Percentiles rank a stretch among this genome's conserved stretches.
These are phyloP conservation scores for Monochamus alternatus DNA, from an alignment of 2,888 invertebrate species.

Conservation along the genomic window DNA sequence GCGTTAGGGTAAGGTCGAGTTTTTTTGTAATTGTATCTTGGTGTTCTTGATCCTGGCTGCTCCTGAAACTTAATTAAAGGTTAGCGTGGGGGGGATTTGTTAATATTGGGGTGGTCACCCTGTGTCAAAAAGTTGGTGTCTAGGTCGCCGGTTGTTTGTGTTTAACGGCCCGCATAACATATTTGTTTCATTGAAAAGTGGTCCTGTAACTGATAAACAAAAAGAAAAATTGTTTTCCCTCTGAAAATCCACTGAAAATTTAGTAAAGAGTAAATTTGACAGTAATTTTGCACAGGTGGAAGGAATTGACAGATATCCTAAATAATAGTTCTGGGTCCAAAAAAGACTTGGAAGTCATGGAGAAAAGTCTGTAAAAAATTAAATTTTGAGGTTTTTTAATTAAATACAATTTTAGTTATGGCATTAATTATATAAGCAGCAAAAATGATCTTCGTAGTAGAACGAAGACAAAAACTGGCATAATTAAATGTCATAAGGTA, in stretches of 20 bases:
- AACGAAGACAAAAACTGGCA: not conserved
- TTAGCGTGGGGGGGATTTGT: no score
- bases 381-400: not conserved
- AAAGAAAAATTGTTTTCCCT: not conserved
- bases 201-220: conserved; percentile 1
- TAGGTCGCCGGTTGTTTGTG: no score
- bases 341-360: not conserved
- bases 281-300: not conserved
- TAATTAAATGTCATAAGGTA: not conserved
- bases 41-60: no score
- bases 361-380: not conserved
- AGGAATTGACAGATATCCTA: conserved; percentile 3
- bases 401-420: not conserved
- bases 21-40: no score
- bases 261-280: not conserved
- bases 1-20: no score
- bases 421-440: not conserved
- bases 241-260: not conserved
- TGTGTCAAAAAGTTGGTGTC: no score
- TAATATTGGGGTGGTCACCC: no score
- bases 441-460: not conserved
- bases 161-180: not conserved
- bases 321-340: not conserved
- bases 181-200: not conserved
- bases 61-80: no score